phyloP scores from a whole-genome alignment of 2,797 vertebrate genomes.

The Trematomus bernacchii region DNA sequence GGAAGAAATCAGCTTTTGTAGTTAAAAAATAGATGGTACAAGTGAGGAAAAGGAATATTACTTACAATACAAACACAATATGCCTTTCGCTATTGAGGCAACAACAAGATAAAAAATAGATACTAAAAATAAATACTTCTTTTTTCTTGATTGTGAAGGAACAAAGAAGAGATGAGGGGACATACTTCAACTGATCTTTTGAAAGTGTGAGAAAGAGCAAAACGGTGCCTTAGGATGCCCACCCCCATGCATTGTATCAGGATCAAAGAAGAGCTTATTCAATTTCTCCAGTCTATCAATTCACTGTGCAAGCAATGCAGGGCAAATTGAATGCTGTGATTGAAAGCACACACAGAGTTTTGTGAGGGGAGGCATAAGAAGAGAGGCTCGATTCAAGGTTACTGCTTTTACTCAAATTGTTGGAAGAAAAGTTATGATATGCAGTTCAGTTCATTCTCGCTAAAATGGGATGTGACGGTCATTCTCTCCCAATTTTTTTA shows the following conservation, averaged over 20 bases:
- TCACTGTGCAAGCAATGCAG: conserved; percentile 59
- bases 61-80: conserved; percentile 37
- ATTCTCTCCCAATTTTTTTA: conserved; percentile 19
- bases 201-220: conserved; percentile 32
- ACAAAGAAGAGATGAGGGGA: conserved; percentile 10
- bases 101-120: conserved; percentile 4
- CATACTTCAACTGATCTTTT: conserved; percentile 38
- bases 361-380: conserved; percentile 31
- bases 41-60: conserved; percentile 26
- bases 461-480: conserved; percentile 39
- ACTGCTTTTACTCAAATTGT: conserved; percentile 53
- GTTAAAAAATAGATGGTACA: conserved; percentile 2
- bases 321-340: conserved; percentile 56
- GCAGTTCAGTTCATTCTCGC: conserved; percentile 27
- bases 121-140: neutral
- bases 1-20: conserved; percentile 36
- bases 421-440: conserved; percentile 47
- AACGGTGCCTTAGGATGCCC: conserved; percentile 36
- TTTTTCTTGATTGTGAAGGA: conserved; percentile 15
- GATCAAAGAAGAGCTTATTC: conserved; percentile 69
- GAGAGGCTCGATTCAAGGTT: conserved; percentile 55
- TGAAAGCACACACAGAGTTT: conserved; percentile 57
- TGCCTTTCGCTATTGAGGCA: conserved; percentile 42
- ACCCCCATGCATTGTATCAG: conserved; percentile 51
- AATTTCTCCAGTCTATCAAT: conserved; percentile 51